Evolutionary conservation across 2,797 vertebrate species (phyloP), one percentile per base, ranked within the genome.

Genomic region (Lateolabrax maculatus): DNA sequence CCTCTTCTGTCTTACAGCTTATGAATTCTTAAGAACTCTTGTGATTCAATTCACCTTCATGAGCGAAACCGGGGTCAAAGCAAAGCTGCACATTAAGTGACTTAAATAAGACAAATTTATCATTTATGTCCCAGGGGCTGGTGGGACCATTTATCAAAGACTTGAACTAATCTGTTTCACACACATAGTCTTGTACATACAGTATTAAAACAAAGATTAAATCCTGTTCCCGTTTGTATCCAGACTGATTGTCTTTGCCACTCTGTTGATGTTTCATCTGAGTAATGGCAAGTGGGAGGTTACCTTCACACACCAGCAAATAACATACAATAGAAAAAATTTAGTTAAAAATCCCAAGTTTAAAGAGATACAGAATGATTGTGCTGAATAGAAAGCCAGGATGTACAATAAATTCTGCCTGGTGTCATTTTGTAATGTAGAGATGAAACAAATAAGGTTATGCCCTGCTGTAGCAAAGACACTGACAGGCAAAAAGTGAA

Each of bases 11-110:
- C 31, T 56, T 2, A 61, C 36, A 49, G 15, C 68, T 81, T 55
- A 61, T 87, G 58, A 70, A 80, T 88, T 79, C 48, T 56, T 21
- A 49, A 65, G 6, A 77, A 36, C 37, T 77, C 57, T 27, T 53
- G 57, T 39, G 41, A 81, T 79, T 82, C 46, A 71, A n/a, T 83
- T 91, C 84, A 91, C 85, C 85, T 91, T 90, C 57, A 57, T 27
- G 23, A 18, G 15, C 0, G 5, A 83, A 71, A 55, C 27, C 23
- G 69, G 83, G 83, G 81, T 89, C 82, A 83, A 79, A 65, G 58
- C 34, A 16, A 74, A 76, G 56, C 72, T 49, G 63, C 51, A 21
- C 25, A 25, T 29, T 71, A 68, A 76, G 53, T 73, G 67, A 71
- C 64, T 66, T 75, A 64, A 89, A 87, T 57, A 76, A 74, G 80